phyloP scores from a whole-genome alignment of 2,797 vertebrate species.

The Sarcophilus harrisii region DNA sequence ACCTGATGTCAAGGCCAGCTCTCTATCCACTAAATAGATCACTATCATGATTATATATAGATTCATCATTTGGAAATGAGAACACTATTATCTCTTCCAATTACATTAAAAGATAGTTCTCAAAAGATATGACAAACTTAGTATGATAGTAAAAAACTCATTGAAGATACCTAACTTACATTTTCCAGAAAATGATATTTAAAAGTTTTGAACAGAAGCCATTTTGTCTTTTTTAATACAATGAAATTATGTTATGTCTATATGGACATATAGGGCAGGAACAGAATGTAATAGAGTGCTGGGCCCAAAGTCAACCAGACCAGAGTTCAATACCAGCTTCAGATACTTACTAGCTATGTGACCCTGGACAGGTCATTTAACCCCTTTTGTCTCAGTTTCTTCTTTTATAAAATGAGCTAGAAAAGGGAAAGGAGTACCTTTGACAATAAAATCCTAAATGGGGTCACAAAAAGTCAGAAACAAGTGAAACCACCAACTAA shows the following conservation, averaged over 20 bases:
- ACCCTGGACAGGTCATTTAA: neutral
- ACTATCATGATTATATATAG: neutral
- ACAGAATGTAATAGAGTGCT: neutral
- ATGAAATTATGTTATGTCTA: neutral
- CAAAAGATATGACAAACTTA: neutral
- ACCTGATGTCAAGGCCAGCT: neutral
- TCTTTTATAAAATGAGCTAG: neutral
- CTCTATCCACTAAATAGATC: neutral
- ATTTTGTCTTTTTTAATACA: neutral
- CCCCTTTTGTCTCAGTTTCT: neutral
- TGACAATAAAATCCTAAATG: neutral
- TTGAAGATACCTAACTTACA: neutral
- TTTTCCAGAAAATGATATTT: neutral
- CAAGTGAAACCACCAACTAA: neutral
- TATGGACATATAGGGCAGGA: neutral
- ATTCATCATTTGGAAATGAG: neutral
- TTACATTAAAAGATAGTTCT: neutral
- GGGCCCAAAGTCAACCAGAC: neutral
- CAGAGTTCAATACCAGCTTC: neutral
- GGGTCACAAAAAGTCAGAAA: neutral
- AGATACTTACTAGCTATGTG: neutral
- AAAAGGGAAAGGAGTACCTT: neutral
- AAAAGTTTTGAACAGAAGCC: neutral
- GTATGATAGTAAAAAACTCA: neutral
- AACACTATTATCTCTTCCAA: neutral